These are phyloP conservation scores for Eupsittula cactorum DNA, from an alignment of 2,113 vertebrate species.

Conservation along the genomic window DNA sequence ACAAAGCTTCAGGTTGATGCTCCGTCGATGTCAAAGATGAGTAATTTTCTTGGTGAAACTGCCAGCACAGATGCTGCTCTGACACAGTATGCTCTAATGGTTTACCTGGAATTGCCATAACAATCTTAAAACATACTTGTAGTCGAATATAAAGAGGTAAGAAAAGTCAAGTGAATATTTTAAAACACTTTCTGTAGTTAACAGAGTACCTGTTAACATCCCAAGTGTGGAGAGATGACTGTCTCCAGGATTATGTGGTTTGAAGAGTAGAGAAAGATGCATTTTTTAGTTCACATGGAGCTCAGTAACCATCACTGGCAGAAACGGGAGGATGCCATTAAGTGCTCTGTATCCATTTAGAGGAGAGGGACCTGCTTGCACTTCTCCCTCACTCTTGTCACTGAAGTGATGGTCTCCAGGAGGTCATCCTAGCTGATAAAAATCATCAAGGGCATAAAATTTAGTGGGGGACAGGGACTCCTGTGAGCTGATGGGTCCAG, in stretches of 20 bases:
- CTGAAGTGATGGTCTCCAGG: not conserved
- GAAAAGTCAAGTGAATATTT: not conserved
- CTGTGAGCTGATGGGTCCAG: not conserved
- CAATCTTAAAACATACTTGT: not conserved
- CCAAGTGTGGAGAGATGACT: not conserved
- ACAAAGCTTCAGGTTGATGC: not conserved
- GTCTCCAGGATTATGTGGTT: not conserved
- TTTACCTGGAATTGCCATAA: not conserved
- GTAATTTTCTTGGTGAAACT: constrained; percentile 8
- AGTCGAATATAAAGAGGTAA: not conserved
- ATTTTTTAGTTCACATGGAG: not conserved
- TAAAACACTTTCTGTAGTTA: not conserved
- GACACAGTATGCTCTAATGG: not conserved
- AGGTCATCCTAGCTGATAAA: not conserved
- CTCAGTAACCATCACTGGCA: not conserved
- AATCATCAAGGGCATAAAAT: not conserved
- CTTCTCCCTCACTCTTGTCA: not conserved
- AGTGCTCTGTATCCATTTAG: not conserved
- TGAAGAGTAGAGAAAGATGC: not conserved
- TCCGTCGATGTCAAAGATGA: not conserved
- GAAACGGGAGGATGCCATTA: not conserved
- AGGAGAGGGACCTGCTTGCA: not conserved
- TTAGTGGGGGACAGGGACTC: not conserved
- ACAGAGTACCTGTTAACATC: not conserved
- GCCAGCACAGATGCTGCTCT: not conserved